Evolutionary conservation across 2,888 invertebrate genomes (phyloP).

Genomic region (Rotaria socialis): DNA sequence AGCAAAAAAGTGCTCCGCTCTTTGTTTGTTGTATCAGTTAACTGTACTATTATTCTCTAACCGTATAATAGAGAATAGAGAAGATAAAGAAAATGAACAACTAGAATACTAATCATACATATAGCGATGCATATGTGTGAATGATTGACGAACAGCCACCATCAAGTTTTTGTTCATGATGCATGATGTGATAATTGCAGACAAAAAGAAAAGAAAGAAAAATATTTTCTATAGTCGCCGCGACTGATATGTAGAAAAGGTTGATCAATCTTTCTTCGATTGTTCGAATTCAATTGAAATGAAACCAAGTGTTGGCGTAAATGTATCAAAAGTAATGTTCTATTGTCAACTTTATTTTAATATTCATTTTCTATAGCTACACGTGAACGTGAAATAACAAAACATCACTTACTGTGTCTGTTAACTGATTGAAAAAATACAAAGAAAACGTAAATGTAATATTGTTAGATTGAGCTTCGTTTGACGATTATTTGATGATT

Average conservation of each 20-base stretch:
- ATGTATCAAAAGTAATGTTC: not conserved
- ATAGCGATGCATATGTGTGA: not conserved
- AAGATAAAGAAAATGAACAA: not conserved
- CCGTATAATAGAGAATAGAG: not conserved
- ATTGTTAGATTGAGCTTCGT: not conserved
- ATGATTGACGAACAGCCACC: not conserved
- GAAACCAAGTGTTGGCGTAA: not conserved
- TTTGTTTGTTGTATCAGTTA: too few species aligned
- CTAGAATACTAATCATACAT: not conserved
- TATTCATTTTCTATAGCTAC: too few species aligned
- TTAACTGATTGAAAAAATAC: not conserved
- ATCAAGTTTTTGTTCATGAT: not conserved
- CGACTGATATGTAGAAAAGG: not conserved
- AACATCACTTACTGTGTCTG: not conserved
- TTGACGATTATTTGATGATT: not conserved
- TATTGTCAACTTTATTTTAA: too few species aligned
- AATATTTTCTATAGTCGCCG: not conserved
- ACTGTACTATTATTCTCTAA: too few species aligned
- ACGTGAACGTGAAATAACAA: not conserved
- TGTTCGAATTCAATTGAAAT: not conserved
- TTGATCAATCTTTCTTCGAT: not conserved
- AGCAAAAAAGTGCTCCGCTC: too few species aligned
- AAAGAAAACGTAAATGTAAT: not conserved
- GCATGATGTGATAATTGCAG: constrained; percentile 1
- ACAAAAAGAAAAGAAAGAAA: not conserved